Conservation (phyloP, 2,888 invertebrate genomes). For the Branchipolynoe longqiensis region DNA sequence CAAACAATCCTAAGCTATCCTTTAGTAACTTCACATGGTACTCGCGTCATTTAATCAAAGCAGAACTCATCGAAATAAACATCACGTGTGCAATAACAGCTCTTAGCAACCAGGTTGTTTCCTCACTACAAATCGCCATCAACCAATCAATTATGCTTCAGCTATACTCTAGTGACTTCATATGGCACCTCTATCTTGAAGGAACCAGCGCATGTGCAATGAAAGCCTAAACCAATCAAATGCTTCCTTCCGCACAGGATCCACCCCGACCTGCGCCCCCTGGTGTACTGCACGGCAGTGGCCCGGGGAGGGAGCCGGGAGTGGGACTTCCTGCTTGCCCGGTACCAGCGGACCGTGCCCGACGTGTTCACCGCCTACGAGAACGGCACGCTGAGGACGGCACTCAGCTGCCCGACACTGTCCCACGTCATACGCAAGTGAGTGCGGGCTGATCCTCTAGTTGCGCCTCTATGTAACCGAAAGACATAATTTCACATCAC, state of each 20-base stretch:
- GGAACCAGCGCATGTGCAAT: too few relatives aligned
- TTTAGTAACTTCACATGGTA: too few relatives aligned
- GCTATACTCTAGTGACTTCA: too few relatives aligned
- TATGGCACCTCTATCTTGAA: too few relatives aligned
- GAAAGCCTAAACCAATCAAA: too few relatives aligned
- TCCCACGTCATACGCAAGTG: slow-evolving; percentile 12
- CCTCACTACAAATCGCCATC: too few relatives aligned
- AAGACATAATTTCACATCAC: not conserved
- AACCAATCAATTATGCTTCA: too few relatives aligned
- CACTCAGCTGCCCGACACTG: not conserved
- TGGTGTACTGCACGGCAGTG: slow-evolving; percentile 18
- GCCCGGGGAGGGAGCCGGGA: slow-evolving; percentile 9
- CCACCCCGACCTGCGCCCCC: not conserved
- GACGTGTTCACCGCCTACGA: not conserved
- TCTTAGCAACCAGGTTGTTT: too few relatives aligned
- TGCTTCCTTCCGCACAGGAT: slow-evolving; percentile 8
- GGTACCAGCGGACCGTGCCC: not conserved
- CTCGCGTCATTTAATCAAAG: too few relatives aligned
- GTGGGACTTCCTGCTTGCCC: slow-evolving; percentile 21
- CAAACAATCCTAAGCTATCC: too few relatives aligned
- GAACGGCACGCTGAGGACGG: not conserved
- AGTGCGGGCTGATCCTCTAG: not conserved
- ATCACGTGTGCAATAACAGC: too few relatives aligned
- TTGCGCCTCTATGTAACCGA: not conserved
- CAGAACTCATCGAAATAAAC: too few relatives aligned